Percentiles rank a stretch among this genome's conserved stretches.
phyloP scores from a whole-genome alignment of 2,113 vertebrate genomes.

The Cheilinus undulatus region DNA sequence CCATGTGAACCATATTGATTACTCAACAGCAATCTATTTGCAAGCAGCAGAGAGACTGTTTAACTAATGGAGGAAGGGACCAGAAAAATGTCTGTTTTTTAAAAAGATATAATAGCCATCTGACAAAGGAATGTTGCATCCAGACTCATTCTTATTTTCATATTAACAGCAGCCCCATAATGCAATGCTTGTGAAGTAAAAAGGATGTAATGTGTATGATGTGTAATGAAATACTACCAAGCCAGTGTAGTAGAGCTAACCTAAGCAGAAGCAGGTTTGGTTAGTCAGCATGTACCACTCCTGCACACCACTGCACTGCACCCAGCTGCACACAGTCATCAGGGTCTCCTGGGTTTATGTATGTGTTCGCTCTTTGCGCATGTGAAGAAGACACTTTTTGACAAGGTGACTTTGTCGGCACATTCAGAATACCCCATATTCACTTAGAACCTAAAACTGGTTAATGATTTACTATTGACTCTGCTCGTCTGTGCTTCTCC shows the following conservation, averaged over 20 bases:
- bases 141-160: background rate
- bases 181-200: background rate
- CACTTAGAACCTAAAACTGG: background rate
- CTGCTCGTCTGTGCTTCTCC: background rate
- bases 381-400: constrained; percentile 20
- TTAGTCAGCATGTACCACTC: constrained; percentile 64
- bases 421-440: background rate
- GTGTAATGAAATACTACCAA: constrained; percentile 25
- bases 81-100: background rate
- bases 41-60: constrained; percentile 33
- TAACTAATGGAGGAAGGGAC: constrained; percentile 20
- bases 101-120: background rate
- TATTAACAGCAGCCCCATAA: background rate
- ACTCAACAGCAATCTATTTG: constrained; percentile 36
- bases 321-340: constrained; percentile 40
- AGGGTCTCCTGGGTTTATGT: constrained; percentile 44
- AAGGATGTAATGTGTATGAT: background rate
- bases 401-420: constrained; percentile 54
- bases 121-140: background rate
- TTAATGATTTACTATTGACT: constrained; percentile 37
- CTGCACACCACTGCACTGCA: constrained; percentile 61
- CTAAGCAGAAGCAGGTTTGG: constrained; percentile 51
- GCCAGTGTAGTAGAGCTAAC: constrained; percentile 33
- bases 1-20: constrained; percentile 50
- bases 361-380: constrained; percentile 7